Evolutionary conservation across 1,140 invertebrate species (phyloP), one percentile per base, ranked within the genome.

Genomic region (Zeugodacus cucurbitae): DNA sequence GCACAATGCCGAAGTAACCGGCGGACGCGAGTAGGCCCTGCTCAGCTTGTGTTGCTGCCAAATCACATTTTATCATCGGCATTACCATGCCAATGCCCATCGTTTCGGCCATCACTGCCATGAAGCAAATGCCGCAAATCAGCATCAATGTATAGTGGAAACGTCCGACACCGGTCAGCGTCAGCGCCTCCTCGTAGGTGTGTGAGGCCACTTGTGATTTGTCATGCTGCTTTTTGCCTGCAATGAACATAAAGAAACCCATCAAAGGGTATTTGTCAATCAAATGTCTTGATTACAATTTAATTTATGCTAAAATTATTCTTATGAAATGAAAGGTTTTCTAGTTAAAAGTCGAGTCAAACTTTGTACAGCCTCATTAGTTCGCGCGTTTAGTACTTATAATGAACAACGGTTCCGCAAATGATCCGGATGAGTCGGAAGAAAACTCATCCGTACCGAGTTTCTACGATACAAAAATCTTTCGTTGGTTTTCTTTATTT

Each of bases 11-110:
- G 87, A 95, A 93, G 89, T 96, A 97, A 0, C 95, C 94, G 34
- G 95, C 94, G 0, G 96, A 96, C 41, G 96, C 96, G 0, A 97
- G 91, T 89, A 96, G 93, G 0, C 96, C 96, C 91, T 96, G 95
- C 86, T 96, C 94, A 11, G 95, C 91, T 17, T 95, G 90, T 14
- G 95, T 94, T 1, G 97, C 92, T 59, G 95, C 89, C 17, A 97
- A 93, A 92, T 97, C 96, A 90, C 96, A 93, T 74, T 92, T 92
- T 82, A 92, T 89, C 34, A 89, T 89, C 54, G 91, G 91, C 90
- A 93, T 89, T 3, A 93, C 91, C 41, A 93, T 90, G 26, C 91
- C 90, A 0, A 93, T 89, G 59, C 91, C 90, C 90, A 93, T 91
- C 3, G 90, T 91, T 89, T 93, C 92, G 78, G 91, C 91, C 91